Evolutionary conservation across 35 echinoderm and acorn worm species (phyloP), one percentile per base, ranked within the genome.

Genomic region (Heliocidaris tuberculata): DNA sequence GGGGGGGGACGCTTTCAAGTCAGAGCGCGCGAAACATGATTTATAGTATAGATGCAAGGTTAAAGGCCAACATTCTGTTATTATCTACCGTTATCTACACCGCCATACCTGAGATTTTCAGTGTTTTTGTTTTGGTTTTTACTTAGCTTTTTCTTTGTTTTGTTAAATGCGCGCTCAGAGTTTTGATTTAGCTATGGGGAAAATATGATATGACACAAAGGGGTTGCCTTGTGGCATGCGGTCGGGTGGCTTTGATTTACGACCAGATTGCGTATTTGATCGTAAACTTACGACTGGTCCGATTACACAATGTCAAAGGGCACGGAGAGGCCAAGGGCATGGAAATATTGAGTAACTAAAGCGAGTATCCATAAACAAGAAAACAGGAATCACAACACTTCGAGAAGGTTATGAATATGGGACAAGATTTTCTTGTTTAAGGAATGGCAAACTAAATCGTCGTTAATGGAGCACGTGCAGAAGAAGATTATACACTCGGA

Each of bases 251-350:
- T 27, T 21, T 78, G 65, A 78, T 78, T 78, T 78, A 78, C 65
- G 65, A 78, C 65, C 65, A 78, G 65, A n/a, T 78, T 78, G 65
- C 65, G 65, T 78, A 78, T n/a, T 78, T n/a, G 65, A 24, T 78
- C 65, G 65, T 78, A 78, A 78, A 78, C 65, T 78, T 78, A 78
- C 65, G 65, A 78, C 65, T n/a, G 65, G 65, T 78, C 65, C 65
- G 65, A 78, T 78, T 78, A 78, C 65, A 78, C 65, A 78, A 78
- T 78, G 65, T 78, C 65, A 78, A 78, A 78, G 65, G 65, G 21
- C 65, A 78, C 19, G 15, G 21, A 5, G 21, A 24, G 65, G 19
- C 27, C 21, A 78, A 78, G 21, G 21, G 7, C 65, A 78, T 21
- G 19, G 65, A n/a, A 56, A 56, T 56, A 56, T 56, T 56, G 52